Evolutionary conservation across 2,888 invertebrate genomes (phyloP), one percentile per base, ranked within the genome.

Genomic region (Ormyrus pomaceus): DNA sequence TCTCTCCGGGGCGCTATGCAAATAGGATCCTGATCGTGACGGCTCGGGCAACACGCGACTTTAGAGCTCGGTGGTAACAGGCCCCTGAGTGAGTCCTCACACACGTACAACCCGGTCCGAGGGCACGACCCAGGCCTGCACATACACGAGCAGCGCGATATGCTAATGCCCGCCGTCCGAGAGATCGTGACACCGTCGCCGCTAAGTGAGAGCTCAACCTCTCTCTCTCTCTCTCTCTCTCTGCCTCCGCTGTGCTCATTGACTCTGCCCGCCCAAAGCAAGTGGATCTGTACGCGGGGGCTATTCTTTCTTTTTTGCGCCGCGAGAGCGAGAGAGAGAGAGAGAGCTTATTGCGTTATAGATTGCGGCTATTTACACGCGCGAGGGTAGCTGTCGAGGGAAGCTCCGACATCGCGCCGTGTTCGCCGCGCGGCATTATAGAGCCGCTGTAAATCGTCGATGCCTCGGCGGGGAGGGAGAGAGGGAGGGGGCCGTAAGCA

Each of bases 191-290:
- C 89, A 88, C 87, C 86, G 87, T 19, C 1, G 84, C 87, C 85
- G 87, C 88, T 90, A 89, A 90, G 90, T 90, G 87, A 90, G 90
- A 89, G 89, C 90, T 90, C 90, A 90, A 90, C 71, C 19, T 19
- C 19, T 19, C 2, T 19, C 19, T 86, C 85, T 86, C 86, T 84
- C 13, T 13, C 19, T 19, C 19, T 19, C 19, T 19, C 19, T 19
- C 19, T 19, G 19, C 19, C 19, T 19, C 19, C 19, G 2, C 19
- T 19, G 86, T 19, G 86, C 85, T 85, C 86, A 84, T 86, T 85
- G 84, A 82, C 68, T 72, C 59, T 46, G 61, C 82, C 83, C 78
- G 76, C 77, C 58, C 11, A 8, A 19, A 19, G 19, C 19, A 19
- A 19, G 19, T 19, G 19, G 19, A 19, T 19, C 19, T 19, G 19